Percentiles rank a stretch among this genome's conserved stretches.
These are phyloP conservation scores for Hylaea fasciaria DNA, from an alignment of 2,888 invertebrate genomes.

Conservation along the genomic window DNA sequence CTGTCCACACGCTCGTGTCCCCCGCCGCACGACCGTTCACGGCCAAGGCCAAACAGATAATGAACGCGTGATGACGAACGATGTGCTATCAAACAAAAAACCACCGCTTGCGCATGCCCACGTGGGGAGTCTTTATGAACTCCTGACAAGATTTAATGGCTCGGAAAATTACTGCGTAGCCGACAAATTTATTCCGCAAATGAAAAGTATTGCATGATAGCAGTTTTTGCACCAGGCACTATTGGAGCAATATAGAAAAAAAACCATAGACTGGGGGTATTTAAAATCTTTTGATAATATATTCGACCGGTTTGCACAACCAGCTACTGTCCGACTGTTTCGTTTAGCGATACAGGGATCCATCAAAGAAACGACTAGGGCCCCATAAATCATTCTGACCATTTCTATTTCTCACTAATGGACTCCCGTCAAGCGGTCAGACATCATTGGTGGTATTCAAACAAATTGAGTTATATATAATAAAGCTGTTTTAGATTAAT, in stretches of 20 bases:
- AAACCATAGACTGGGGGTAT: conserved; percentile 30
- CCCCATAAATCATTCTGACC: background rate
- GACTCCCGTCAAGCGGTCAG: conserved; percentile 46
- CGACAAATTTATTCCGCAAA: conserved; percentile 56
- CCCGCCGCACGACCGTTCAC: conserved; percentile 75
- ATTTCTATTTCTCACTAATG: conserved; percentile 56
- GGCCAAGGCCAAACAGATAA: conserved; percentile 82
- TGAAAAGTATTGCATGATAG: conserved; percentile 58
- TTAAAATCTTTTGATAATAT: conserved; percentile 53
- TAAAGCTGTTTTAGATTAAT: conserved; percentile 2
- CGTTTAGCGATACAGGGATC: conserved; percentile 59
- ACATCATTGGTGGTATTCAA: conserved; percentile 7
- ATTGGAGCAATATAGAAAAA: conserved; percentile 12
- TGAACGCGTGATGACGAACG: conserved; percentile 78
- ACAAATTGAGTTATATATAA: conserved; percentile 14
- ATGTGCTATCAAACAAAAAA: conserved; percentile 74
- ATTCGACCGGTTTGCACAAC: conserved; percentile 43
- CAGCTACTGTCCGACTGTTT: conserved; percentile 44
- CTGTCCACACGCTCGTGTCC: conserved; percentile 68
- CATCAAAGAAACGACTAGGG: conserved; percentile 55
- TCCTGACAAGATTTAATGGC: conserved; percentile 74
- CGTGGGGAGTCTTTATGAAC: conserved; percentile 75
- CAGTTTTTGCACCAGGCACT: conserved; percentile 28
- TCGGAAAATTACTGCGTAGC: conserved; percentile 72
- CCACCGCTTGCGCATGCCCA: conserved; percentile 65